Evolutionary conservation across 1,140 invertebrate species (phyloP), one percentile per base, ranked within the genome.

Genomic region (Sitophilus oryzae): DNA sequence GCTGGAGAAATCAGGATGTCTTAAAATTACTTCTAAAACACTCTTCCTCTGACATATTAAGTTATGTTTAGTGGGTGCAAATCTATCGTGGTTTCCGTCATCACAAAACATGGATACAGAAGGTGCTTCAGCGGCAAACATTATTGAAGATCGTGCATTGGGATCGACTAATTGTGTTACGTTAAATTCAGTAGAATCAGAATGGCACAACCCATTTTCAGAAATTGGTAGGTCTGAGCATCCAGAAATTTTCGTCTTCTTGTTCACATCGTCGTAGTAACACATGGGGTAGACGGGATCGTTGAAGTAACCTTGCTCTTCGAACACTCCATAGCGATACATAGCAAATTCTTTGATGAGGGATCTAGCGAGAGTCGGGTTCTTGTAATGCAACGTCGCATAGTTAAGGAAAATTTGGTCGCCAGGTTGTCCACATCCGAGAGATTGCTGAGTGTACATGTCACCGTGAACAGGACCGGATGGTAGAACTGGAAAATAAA

Each of bases 311-410:
- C 82, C 81, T 50, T 80, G 75, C 71, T 85, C 82, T 56, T 84
- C 81, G 66, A 85, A 86, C 1, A 86, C 79, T 15, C 84, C 84
- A 69, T 83, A 86, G 0, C 83, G 76, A 61, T 81, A 83, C 64
- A 80, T 82, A 1, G 79, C 79, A 74, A 82, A 86, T 63, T 85
- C 78, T 54, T 77, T 79, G 1, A 82, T 74, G 11, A 86, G 66
- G 14, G 72, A 44, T 11, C 58, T 52, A 18, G 43, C 42, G 22
- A 76, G 56, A 48, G 69, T 67, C n/a, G 61, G 58, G 45, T 69
- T 66, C 35, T 36, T 70, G 38, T 21, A 60, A 38, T 59, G 70
- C 55, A 61, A 62, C 16, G 25, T 62, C 57, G 67, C 63, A 51
- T 75, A 75, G 43, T 74, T 74, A 3, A 82, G 41, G 59, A 76